Percentiles rank a stretch among this genome's conserved stretches.
phyloP scores from a whole-genome alignment of 2,113 vertebrate genomes.

The Tachycineta bicolor region DNA sequence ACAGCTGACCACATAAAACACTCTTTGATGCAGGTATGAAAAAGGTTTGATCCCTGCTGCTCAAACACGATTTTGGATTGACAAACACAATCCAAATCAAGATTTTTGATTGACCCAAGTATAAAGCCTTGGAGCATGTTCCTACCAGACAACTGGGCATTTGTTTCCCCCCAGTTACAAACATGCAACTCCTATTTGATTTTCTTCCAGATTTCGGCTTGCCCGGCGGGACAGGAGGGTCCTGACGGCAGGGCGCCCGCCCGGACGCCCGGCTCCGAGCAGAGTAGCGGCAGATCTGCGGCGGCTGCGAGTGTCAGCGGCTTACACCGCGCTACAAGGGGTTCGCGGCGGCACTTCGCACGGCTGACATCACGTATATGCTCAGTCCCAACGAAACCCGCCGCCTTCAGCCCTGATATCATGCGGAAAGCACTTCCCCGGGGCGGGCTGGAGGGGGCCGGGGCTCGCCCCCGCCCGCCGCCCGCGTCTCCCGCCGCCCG shows the following conservation, averaged over 20 bases:
- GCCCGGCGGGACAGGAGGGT: neutral
- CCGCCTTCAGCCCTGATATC: conserved; percentile 45
- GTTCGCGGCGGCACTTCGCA: conserved; percentile 39
- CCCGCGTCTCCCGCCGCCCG: no score
- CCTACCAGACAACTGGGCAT: neutral
- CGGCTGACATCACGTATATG: conserved; percentile 25
- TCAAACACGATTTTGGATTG: neutral
- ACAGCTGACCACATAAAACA: neutral
- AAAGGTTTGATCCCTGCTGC: neutral
- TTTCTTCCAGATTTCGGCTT: neutral
- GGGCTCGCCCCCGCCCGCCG: neutral
- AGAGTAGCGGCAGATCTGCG: neutral
- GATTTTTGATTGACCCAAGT: neutral
- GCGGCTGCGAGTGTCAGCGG: neutral
- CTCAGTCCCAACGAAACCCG: conserved; percentile 22
- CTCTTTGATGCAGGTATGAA: neutral
- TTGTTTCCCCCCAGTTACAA: neutral
- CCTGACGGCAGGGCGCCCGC: neutral
- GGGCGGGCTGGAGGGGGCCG: neutral
- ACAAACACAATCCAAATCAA: no score
- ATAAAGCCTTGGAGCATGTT: neutral
- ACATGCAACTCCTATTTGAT: neutral
- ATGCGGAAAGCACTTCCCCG: conserved; percentile 37
- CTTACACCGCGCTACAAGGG: neutral
- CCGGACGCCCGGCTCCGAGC: neutral